These are phyloP conservation scores for Masticophis lateralis DNA, from an alignment of 2,797 vertebrate species.

Conservation along the genomic window DNA sequence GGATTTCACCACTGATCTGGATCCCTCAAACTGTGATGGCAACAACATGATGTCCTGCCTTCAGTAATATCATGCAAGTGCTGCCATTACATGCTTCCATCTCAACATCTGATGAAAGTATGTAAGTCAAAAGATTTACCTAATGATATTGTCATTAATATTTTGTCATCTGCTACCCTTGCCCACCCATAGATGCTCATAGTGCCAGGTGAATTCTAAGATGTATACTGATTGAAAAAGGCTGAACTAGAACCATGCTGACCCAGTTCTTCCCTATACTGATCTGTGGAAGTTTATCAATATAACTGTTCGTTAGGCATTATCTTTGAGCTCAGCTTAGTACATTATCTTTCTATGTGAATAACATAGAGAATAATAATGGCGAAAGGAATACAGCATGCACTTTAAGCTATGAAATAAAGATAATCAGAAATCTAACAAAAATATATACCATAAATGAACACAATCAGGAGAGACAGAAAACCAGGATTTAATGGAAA, in stretches of 20 bases:
- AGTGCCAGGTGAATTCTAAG: background rate
- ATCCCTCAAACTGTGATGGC: background rate
- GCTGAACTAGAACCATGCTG: background rate
- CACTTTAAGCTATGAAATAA: background rate
- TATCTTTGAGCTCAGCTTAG: background rate
- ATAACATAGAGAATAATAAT: background rate
- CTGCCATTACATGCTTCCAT: background rate
- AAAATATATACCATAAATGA: background rate
- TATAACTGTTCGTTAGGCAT: background rate
- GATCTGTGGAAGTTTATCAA: background rate
- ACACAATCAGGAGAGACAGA: background rate
- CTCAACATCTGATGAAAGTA: background rate
- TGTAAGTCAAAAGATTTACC: background rate
- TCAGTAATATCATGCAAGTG: background rate
- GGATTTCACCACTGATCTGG: no score
- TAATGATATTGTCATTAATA: background rate
- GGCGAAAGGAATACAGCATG: background rate
- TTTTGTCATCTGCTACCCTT: background rate
- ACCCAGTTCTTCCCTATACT: background rate
- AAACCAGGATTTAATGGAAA: background rate
- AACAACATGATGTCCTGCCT: background rate
- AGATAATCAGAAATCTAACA: background rate
- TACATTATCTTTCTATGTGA: background rate
- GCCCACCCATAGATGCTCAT: background rate
- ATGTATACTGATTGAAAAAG: background rate